Conservation (phyloP, 2,888 invertebrate genomes). For the Caenorhabditis sp. region DNA sequence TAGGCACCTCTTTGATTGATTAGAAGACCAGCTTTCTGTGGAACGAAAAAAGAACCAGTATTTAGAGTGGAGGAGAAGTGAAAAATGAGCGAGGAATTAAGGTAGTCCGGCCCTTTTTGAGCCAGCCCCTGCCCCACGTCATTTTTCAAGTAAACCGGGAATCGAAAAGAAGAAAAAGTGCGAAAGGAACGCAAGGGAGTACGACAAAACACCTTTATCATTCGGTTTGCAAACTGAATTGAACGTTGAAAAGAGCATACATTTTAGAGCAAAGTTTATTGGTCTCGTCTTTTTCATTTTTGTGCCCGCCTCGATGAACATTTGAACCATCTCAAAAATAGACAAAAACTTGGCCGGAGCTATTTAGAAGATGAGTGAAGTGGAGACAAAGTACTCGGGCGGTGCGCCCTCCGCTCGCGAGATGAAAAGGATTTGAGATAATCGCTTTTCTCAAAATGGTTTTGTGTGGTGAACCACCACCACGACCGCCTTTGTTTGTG, state of each 20-base stretch:
- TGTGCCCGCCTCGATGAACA: no score
- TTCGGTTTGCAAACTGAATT: no score
- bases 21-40: constrained; percentile 14
- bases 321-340: neutral
- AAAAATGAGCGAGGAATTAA: constrained; percentile 42
- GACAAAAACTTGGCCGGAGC: neutral
- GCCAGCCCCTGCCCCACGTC: no score
- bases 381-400: constrained; percentile 13
- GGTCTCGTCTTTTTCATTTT: no score
- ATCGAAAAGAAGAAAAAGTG: neutral
- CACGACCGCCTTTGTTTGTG: neutral
- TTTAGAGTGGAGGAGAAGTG: constrained; percentile 29
- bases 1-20: constrained; percentile 50
- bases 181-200: no score
- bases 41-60: constrained; percentile 27
- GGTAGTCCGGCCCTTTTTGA: constrained; percentile 22
- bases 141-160: constrained; percentile 4
- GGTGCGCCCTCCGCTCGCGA: constrained; percentile 7
- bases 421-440: constrained; percentile 25
- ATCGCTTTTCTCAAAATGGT: constrained; percentile 30
- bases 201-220: neutral
- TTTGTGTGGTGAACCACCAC: no score
- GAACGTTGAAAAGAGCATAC: no score
- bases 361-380: neutral
- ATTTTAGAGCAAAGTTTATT: no score